Conservation (phyloP, 2,797 vertebrate species). For the Trichosurus vulpecula region DNA sequence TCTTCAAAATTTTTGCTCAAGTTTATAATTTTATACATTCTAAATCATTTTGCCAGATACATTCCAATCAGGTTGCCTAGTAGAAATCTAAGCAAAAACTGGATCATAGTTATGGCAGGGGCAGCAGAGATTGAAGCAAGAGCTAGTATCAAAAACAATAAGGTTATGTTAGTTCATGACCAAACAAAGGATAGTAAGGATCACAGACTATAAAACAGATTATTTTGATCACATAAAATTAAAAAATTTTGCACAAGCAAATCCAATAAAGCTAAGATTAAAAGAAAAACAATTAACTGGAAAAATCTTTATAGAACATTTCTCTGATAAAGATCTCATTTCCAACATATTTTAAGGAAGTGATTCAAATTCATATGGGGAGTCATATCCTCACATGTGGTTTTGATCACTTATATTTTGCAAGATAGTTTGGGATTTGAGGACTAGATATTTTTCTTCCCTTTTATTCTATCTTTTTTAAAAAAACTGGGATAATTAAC, state of each 20-base stretch:
- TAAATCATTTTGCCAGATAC: too few relatives aligned
- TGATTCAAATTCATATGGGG: neutral
- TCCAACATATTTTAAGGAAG: neutral
- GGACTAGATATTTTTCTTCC: neutral
- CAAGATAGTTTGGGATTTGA: neutral
- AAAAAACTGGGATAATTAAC: neutral
- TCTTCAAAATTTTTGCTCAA: neutral
- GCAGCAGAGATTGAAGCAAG: neutral
- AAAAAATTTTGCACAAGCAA: neutral
- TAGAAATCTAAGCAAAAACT: neutral
- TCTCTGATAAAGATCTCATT: neutral
- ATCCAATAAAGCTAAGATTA: neutral
- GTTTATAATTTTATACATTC: neutral
- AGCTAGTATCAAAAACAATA: neutral
- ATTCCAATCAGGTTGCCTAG: neutral
- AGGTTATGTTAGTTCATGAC: neutral
- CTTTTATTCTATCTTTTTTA: neutral
- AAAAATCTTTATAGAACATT: neutral
- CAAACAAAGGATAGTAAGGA: neutral
- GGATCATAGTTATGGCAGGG: too few relatives aligned
- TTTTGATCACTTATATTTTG: neutral
- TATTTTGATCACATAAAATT: neutral
- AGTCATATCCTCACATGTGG: neutral
- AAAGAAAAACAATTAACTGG: neutral
- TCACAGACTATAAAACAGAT: neutral